Base-by-base conservation (phyloP, 2,888 invertebrate species). In the Selenia dentaria region DNA sequence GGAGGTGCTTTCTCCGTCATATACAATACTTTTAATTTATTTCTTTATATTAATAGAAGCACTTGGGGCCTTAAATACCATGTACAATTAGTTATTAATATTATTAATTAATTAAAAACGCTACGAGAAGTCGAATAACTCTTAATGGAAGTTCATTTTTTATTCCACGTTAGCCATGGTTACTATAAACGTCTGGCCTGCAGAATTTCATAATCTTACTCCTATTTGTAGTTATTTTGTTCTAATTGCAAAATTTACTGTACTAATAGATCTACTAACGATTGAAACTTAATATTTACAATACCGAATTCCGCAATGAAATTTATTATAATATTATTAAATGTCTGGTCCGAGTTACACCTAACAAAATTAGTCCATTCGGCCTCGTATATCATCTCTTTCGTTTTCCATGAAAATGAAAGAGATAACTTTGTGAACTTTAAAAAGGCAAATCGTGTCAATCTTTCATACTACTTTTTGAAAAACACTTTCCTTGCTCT, bases 101-200 rank as follows among this genome's bases (percentile, higher is more conserved):
- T 18, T 22, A 4, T 40, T 8, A 22, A 26, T 6, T 39, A 12
- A 34, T 39, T 34, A 35, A 14, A 29, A 37, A 42, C 18, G 24
- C 40, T 47, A 36, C 29, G 45, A 54, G 55, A 28, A 71, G 70
- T 62, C 68, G 74, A 70, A 79, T 78, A 81, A 78, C 74, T 78
- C 79, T 66, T 48, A 67, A 67, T 68, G 76, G 69, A 72, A 77
- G 70, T 72, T 60, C 50, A 39, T 64, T 55, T 41, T 18, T 57
- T 64, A 63, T 59, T 59, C 49, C 58, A 25, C 10, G 57, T 49
- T 44, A 53, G 26, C 35, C 42, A 60, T 55, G 48, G 52, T 45
- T 34, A 51, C 51, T 46, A 5, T 14, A 54, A n/a, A 34, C 74
- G 51, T 58, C 84, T 82, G 84, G 64, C 84, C 84, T 74, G 84